Evolutionary conservation across 2,888 invertebrate species (phyloP).

Genomic region (Periphyllus acericola): DNA sequence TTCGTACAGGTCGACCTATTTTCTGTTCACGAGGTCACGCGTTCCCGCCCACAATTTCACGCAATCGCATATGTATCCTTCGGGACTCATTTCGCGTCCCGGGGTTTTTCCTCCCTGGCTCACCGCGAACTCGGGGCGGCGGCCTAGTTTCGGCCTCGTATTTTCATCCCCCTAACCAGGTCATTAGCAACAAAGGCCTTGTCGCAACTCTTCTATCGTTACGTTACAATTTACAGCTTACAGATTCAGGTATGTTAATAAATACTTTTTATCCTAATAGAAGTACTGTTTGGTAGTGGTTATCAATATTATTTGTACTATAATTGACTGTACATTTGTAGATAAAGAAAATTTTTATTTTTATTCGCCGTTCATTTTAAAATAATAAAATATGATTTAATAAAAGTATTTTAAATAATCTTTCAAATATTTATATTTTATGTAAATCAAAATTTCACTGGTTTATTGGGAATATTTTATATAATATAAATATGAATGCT

Average conservation of each 20-base stretch:
- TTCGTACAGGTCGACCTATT: conserved; percentile 48
- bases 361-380: neutral
- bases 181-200: conserved; percentile 57
- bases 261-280: neutral
- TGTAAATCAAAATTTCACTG: neutral
- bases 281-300: neutral
- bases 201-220: conserved; percentile 55
- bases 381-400: neutral
- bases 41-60: conserved; percentile 53
- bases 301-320: neutral
- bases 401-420: neutral
- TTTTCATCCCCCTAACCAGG: conserved; percentile 57
- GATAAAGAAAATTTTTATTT: neutral
- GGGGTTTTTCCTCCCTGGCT: conserved; percentile 52
- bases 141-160: conserved; percentile 53
- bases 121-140: neutral
- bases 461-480: no score
- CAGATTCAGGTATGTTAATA: conserved; percentile 42
- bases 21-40: conserved; percentile 24
- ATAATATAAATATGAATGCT: no score
- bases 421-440: no score
- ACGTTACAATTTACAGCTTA: conserved; percentile 24
- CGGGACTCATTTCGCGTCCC: conserved; percentile 47
- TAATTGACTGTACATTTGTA: neutral
- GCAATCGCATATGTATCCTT: conserved; percentile 55